Conservation (phyloP, 2,797 vertebrate genomes). For the Coregonus ussuriensis region DNA sequence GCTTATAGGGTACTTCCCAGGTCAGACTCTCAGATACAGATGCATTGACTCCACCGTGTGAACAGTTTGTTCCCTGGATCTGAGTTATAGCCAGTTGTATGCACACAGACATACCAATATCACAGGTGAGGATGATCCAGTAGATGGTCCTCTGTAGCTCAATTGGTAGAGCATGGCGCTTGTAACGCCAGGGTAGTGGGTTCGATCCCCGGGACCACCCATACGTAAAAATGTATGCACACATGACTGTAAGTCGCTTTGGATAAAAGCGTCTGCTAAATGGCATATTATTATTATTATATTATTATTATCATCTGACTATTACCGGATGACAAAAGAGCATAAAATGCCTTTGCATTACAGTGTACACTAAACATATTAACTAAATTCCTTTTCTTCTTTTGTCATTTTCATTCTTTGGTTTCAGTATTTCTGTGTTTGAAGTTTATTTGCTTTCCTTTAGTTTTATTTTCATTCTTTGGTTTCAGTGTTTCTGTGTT, state of each 20-base stretch:
- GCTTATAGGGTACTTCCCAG: not conserved
- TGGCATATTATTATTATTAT: no score
- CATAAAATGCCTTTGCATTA: conserved; percentile 2
- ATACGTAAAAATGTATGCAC: no score
- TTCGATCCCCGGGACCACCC: no score
- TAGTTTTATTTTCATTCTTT: conserved; percentile 2
- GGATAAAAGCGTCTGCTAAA: no score
- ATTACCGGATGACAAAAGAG: not conserved
- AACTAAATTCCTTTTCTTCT: not conserved
- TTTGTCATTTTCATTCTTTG: not conserved
- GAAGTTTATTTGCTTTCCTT: conserved; percentile 15
- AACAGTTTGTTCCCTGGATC: not conserved
- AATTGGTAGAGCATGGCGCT: no score
- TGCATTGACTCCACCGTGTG: not conserved
- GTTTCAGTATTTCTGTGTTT: conserved; percentile 24
- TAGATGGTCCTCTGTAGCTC: no score
- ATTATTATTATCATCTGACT: not conserved
- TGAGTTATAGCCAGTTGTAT: not conserved
- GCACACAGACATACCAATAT: not conserved
- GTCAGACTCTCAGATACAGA: not conserved
- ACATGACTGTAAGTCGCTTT: no score
- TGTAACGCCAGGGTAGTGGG: no score
- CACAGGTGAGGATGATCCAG: no score
- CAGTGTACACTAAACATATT: conserved; percentile 1
- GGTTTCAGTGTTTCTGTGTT: conserved; percentile 24